phyloP scores from a whole-genome alignment of 2,113 vertebrate species.

The Hipposideros armiger region DNA sequence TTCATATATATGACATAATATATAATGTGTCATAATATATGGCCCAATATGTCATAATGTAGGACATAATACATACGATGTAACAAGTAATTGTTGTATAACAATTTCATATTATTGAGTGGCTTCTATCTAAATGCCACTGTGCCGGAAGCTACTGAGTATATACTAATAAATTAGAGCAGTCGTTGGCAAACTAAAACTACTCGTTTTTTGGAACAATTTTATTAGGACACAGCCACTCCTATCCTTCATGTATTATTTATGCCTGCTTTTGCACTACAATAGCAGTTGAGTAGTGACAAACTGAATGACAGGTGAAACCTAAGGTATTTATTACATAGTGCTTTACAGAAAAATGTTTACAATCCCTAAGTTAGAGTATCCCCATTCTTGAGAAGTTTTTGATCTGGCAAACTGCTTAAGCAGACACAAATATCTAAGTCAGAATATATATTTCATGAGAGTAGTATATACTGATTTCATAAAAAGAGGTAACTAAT shows the following conservation, averaged over 20 bases:
- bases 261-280: not conserved
- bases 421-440: slow-evolving; percentile 14
- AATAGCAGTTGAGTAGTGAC: not conserved
- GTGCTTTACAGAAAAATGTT: not conserved
- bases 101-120: not conserved
- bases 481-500: slow-evolving; percentile 3
- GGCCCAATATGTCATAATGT: not conserved
- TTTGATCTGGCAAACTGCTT: not conserved
- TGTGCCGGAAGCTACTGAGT: not conserved
- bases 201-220: not conserved
- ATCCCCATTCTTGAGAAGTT: not conserved
- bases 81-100: not conserved
- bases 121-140: not conserved
- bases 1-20: not conserved
- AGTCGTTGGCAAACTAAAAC: not conserved
- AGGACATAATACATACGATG: not conserved
- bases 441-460: not conserved
- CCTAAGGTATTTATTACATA: not conserved
- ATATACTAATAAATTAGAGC: not conserved
- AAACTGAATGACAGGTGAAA: not conserved
- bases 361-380: not conserved
- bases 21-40: not conserved
- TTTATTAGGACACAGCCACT: not conserved
- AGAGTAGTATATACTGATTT: not conserved
- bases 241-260: not conserved